Conservation (phyloP, 2,797 vertebrate genomes). For the Sebastolobus alascanus region DNA sequence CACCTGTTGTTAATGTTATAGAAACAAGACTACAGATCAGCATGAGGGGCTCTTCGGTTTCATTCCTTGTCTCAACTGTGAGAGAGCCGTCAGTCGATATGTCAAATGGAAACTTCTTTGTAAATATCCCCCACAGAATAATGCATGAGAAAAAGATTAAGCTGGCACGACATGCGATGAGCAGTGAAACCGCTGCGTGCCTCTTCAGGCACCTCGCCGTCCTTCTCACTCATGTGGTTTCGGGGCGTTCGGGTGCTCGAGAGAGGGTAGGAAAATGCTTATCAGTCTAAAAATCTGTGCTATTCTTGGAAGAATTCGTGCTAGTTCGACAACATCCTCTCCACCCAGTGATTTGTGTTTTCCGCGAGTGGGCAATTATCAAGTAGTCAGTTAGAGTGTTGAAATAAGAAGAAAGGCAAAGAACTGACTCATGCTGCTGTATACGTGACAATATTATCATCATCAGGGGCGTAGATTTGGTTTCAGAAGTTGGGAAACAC, state of each 20-base stretch:
- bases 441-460: background rate
- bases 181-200: background rate
- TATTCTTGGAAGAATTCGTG: constrained; percentile 9
- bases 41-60: background rate
- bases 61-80: background rate
- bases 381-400: background rate
- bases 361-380: constrained; percentile 10
- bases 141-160: constrained; percentile 2
- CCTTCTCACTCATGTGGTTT: constrained; percentile 24
- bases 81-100: background rate
- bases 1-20: constrained; percentile 26
- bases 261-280: constrained; percentile 14
- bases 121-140: background rate
- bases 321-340: constrained; percentile 1
- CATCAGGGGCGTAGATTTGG: background rate
- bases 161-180: constrained; percentile 3
- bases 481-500: background rate
- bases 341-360: constrained; percentile 15
- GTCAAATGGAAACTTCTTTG: constrained; percentile 27
- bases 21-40: background rate
- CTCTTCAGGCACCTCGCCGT: background rate
- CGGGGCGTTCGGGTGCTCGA: background rate
- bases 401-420: background rate
- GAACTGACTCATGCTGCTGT: background rate
- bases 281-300: constrained; percentile 14